A percentile compares a stretch with the other conserved stretches of the same genome.
Conservation (phyloP, 2,888 invertebrate genomes). For the Vesta saturnalis region DNA sequence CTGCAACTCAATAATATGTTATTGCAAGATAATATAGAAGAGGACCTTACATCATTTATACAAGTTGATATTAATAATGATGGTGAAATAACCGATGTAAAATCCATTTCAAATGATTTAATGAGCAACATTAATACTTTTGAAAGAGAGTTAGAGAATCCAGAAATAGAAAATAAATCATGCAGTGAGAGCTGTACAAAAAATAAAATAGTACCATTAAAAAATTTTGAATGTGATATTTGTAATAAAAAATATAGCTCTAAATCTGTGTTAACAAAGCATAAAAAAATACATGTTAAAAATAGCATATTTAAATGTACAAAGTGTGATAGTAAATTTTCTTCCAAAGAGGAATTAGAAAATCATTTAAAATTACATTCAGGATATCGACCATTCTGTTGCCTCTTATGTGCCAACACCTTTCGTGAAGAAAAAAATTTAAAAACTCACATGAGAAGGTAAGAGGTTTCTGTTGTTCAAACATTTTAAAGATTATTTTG, state of each 20-base stretch:
- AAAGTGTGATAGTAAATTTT: slow-evolving; percentile 68
- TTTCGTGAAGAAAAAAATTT: slow-evolving; percentile 71
- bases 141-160: neutral
- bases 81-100: slow-evolving; percentile 22
- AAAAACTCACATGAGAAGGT: slow-evolving; percentile 68
- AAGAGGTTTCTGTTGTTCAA: slow-evolving; percentile 13
- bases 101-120: slow-evolving; percentile 11
- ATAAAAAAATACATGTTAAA: slow-evolving; percentile 65
- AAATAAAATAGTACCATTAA: slow-evolving; percentile 20
- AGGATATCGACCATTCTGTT: slow-evolving; percentile 66
- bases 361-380: slow-evolving; percentile 70
- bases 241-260: slow-evolving; percentile 56
- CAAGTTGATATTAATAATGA: slow-evolving; percentile 32
- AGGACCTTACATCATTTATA: slow-evolving; percentile 25
- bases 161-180: slow-evolving; percentile 23
- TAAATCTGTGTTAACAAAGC: slow-evolving; percentile 56
- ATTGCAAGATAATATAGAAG: slow-evolving; percentile 36
- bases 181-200: slow-evolving; percentile 6
- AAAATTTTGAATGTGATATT: slow-evolving; percentile 53
- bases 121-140: slow-evolving; percentile 3
- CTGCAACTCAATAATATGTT: slow-evolving; percentile 39
- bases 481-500: neutral
- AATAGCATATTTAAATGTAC: slow-evolving; percentile 68
- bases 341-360: slow-evolving; percentile 68
- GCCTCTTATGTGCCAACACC: slow-evolving; percentile 68